Percentiles rank a stretch among this genome's conserved stretches.
These are phyloP conservation scores for Muschampia staudingeri DNA, from an alignment of 2,888 invertebrate genomes.

Conservation along the genomic window DNA sequence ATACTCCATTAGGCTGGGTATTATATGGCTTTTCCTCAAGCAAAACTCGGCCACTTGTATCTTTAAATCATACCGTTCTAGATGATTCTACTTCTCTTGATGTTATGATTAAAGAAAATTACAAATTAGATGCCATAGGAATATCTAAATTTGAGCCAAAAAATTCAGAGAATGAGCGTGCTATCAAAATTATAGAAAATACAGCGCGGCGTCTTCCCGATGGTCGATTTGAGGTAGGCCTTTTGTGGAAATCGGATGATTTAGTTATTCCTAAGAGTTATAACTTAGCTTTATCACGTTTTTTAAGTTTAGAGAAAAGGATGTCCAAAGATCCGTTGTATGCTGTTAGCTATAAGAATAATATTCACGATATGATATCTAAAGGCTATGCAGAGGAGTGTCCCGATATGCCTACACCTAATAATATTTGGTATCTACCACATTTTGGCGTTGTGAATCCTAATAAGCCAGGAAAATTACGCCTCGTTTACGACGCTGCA, in stretches of 20 bases:
- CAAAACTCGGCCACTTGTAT: neutral
- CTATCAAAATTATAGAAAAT: neutral
- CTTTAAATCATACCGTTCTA: neutral
- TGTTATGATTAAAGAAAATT: neutral
- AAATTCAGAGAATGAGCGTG: neutral
- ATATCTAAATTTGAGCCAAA: neutral
- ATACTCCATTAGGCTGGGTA: neutral
- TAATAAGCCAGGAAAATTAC: neutral
- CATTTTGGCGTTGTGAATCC: neutral
- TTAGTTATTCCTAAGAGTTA: neutral
- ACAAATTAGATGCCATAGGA: slow-evolving; percentile 5
- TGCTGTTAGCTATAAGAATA: neutral
- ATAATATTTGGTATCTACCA: neutral
- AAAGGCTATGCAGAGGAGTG: neutral
- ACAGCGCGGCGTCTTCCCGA: neutral
- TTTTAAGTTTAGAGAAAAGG: neutral
- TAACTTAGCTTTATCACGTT: neutral
- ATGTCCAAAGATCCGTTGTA: neutral
- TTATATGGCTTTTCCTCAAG: slow-evolving; percentile 1
- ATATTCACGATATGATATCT: slow-evolving; percentile 1
- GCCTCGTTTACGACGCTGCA: neutral
- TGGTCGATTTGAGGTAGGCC: neutral
- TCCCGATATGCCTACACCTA: neutral
- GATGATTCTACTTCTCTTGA: neutral
- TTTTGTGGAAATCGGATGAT: neutral